These are phyloP conservation scores for Chaetogeoica ovagalla DNA, from an alignment of 2,888 invertebrate genomes.

Conservation along the genomic window DNA sequence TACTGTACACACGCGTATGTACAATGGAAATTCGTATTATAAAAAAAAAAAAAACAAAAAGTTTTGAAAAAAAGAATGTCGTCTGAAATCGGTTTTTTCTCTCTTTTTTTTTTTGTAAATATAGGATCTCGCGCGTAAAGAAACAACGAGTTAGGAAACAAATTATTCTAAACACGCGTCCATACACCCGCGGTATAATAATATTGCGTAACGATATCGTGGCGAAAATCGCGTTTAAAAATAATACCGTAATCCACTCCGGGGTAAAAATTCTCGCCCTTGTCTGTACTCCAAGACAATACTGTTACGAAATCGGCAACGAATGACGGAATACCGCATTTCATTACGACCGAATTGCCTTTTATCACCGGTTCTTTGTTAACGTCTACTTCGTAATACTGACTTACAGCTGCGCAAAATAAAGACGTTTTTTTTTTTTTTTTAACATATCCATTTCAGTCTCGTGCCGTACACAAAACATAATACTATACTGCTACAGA, in stretches of 20 bases:
- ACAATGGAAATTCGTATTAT: conserved; percentile 56
- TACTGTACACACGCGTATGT: conserved; percentile 64
- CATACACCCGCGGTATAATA: conserved; percentile 2
- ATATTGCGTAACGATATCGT: background rate
- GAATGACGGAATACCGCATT: conserved; percentile 89
- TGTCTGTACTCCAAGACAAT: conserved; percentile 82
- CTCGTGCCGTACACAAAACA: too few species aligned
- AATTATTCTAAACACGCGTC: conserved; percentile 3
- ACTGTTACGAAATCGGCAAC: conserved; percentile 89
- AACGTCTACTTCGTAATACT: conserved; percentile 80
- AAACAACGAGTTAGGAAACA: background rate
- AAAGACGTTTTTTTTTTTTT: background rate
- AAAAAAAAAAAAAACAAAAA: conserved; percentile 10
- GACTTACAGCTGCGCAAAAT: conserved; percentile 70
- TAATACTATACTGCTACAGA: too few species aligned
- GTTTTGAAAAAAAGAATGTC: background rate
- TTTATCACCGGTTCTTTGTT: conserved; percentile 88
- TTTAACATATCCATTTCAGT: too few species aligned
- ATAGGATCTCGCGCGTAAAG: background rate
- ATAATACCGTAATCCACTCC: conserved; percentile 58
- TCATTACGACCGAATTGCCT: conserved; percentile 84
- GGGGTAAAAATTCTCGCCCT: conserved; percentile 72
- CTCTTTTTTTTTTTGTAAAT: too few species aligned
- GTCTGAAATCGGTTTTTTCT: background rate
- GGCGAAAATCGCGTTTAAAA: background rate